Evolutionary conservation across 2,888 invertebrate species (phyloP).

Genomic region (Mythimna ferrago): DNA sequence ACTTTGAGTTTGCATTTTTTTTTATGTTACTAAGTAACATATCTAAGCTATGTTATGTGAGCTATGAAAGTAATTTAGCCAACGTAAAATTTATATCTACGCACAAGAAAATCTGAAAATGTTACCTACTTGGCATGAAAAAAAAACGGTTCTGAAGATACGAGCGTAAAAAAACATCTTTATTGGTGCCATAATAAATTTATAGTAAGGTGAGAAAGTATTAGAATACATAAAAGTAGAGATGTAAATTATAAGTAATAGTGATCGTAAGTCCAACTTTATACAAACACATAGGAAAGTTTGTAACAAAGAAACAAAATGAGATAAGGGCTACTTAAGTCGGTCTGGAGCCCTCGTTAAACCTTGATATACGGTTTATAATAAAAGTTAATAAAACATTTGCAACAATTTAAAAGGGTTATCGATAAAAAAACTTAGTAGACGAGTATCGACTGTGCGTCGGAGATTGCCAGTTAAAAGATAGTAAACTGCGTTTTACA

Average conservation of each 20-base stretch:
- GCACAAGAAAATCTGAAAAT: slow-evolving; percentile 21
- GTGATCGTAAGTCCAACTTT: slow-evolving; percentile 47
- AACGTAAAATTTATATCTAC: slow-evolving; percentile 27
- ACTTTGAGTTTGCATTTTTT: neutral
- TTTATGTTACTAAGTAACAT: neutral
- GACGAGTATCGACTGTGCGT: slow-evolving; percentile 82
- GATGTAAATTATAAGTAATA: slow-evolving; percentile 56
- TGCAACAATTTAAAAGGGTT: slow-evolving; percentile 88
- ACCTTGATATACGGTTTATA: slow-evolving; percentile 88
- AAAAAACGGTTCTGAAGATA: slow-evolving; percentile 25
- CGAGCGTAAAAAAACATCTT: slow-evolving; percentile 49
- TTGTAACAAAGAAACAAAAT: slow-evolving; percentile 84
- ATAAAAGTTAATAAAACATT: slow-evolving; percentile 89
- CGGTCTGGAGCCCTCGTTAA: slow-evolving; percentile 84
- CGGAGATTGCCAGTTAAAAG: slow-evolving; percentile 78
- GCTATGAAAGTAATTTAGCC: slow-evolving; percentile 1
- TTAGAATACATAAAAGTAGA: slow-evolving; percentile 59
- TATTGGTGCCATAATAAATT: slow-evolving; percentile 60
- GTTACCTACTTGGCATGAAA: slow-evolving; percentile 21
- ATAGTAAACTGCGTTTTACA: slow-evolving; percentile 88
- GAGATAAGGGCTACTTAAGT: slow-evolving; percentile 87
- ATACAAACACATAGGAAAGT: slow-evolving; percentile 70
- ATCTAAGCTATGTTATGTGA: slow-evolving; percentile 3
- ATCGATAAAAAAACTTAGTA: slow-evolving; percentile 86
- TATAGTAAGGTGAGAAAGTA: slow-evolving; percentile 61